Evolutionary conservation across 2,113 vertebrate genomes (phyloP).

Genomic region (Trematomus loennbergii): DNA sequence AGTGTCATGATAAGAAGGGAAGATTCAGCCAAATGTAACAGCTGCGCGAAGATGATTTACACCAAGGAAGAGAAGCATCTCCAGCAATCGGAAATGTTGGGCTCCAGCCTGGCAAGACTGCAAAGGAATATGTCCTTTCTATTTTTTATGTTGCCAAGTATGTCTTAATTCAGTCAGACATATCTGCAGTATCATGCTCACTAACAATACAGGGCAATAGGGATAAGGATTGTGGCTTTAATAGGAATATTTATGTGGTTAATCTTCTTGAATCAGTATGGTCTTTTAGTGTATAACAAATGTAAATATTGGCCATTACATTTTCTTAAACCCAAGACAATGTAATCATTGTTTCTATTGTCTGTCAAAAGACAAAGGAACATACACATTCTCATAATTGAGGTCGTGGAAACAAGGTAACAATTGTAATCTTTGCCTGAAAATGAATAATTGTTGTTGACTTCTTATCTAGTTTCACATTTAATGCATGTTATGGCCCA

Average conservation of each 20-base stretch:
- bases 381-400: not conserved
- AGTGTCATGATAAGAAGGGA: conserved; percentile 51
- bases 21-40: conserved; percentile 68
- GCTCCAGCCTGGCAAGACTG: conserved; percentile 52
- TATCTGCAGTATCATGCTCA: conserved; percentile 9
- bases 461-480: not conserved
- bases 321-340: not conserved
- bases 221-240: not conserved
- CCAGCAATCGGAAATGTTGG: conserved; percentile 45
- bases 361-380: not conserved
- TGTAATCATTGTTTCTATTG: not conserved
- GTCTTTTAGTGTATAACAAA: not conserved
- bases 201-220: conserved; percentile 1
- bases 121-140: conserved; percentile 47
- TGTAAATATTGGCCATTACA: not conserved
- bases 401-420: not conserved
- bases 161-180: conserved; percentile 47
- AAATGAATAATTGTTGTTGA: not conserved
- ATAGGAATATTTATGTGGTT: not conserved
- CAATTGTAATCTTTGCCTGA: not conserved
- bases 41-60: conserved; percentile 61
- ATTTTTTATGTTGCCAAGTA: conserved; percentile 33
- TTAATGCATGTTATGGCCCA: too few species aligned
- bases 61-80: conserved; percentile 30
- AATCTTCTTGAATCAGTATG: not conserved